Evolutionary conservation across 2,888 invertebrate species (phyloP).

Genomic region (Gymnoscelis rufifasciata): DNA sequence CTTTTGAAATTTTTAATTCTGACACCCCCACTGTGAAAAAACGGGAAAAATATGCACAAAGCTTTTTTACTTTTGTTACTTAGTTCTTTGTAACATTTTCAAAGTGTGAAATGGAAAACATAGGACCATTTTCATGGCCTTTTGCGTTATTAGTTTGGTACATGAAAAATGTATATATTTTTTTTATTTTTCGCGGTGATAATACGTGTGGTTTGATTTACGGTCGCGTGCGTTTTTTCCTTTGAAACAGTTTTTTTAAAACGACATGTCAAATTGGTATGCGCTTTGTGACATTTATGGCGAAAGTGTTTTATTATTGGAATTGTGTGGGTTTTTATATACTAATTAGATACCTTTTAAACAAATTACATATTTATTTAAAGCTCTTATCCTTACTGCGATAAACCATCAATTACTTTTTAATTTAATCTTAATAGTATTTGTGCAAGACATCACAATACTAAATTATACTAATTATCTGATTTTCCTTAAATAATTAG

Average conservation of each 20-base stretch:
- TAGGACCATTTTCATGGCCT: constrained; percentile 75
- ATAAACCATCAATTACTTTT: too few species aligned
- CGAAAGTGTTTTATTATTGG: too few species aligned
- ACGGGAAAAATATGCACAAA: constrained; percentile 52
- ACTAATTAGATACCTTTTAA: too few species aligned
- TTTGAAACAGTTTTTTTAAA: constrained; percentile 5
- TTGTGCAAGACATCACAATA: too few species aligned
- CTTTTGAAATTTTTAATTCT: constrained; percentile 36
- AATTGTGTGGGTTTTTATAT: too few species aligned
- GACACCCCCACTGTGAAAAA: constrained; percentile 41
- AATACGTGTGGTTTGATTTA: constrained; percentile 20
- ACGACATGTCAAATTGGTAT: constrained; percentile 4
- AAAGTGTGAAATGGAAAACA: constrained; percentile 68
- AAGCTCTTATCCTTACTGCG: too few species aligned
- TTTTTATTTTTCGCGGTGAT: constrained; percentile 9
- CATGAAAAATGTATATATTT: constrained; percentile 38
- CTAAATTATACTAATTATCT: too few species aligned
- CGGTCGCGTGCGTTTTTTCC: constrained; percentile 23
- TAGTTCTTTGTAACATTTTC: constrained; percentile 50
- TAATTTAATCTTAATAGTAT: too few species aligned
- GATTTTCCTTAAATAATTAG: too few species aligned
- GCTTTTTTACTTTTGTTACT: constrained; percentile 45
- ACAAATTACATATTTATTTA: too few species aligned
- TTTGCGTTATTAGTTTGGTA: constrained; percentile 56
- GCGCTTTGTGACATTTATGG: constrained; percentile 7